Percentiles rank a stretch among this genome's conserved stretches.
These are phyloP conservation scores for Folsomia candida DNA, from an alignment of 2,888 invertebrate genomes.

Conservation along the genomic window DNA sequence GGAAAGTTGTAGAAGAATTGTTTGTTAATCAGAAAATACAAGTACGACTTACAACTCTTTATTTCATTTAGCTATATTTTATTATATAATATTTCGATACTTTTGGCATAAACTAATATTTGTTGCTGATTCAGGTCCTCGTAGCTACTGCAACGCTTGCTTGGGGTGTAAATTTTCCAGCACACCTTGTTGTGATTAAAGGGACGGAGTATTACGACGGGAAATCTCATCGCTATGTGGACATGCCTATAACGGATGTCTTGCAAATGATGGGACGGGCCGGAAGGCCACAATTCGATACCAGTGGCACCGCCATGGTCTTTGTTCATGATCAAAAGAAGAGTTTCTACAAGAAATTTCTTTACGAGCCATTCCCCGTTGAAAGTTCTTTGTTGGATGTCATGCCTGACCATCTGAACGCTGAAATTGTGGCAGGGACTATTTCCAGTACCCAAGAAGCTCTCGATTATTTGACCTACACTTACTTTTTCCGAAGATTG, in stretches of 20 bases:
- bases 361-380: conserved; percentile 99
- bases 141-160: conserved; percentile 96
- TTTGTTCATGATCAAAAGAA: conserved; percentile 93
- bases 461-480: conserved; percentile 96
- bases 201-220: conserved; percentile 99
- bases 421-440: conserved; percentile 90
- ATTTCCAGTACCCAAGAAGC: conserved; percentile 89
- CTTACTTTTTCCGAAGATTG: conserved; percentile 91
- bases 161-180: conserved; percentile 99
- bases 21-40: conserved; percentile 95
- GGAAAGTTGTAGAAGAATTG: conserved; percentile 86
- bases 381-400: conserved; percentile 91
- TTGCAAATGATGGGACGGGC: conserved; percentile 99
- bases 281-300: conserved; percentile 95
- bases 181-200: conserved; percentile 96
- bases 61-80: too few species aligned
- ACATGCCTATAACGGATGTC: conserved; percentile 99
- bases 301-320: conserved; percentile 70
- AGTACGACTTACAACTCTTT: conserved; percentile 57
- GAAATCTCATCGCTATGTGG: conserved; percentile 92
- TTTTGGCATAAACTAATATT: too few species aligned
- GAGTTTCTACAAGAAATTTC: conserved; percentile 97
- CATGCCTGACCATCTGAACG: conserved; percentile 94
- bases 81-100: too few species aligned
- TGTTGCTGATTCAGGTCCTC: too few species aligned